Conservation (phyloP, 2,797 vertebrate genomes). For the Pipistrellus pygmaeus region DNA sequence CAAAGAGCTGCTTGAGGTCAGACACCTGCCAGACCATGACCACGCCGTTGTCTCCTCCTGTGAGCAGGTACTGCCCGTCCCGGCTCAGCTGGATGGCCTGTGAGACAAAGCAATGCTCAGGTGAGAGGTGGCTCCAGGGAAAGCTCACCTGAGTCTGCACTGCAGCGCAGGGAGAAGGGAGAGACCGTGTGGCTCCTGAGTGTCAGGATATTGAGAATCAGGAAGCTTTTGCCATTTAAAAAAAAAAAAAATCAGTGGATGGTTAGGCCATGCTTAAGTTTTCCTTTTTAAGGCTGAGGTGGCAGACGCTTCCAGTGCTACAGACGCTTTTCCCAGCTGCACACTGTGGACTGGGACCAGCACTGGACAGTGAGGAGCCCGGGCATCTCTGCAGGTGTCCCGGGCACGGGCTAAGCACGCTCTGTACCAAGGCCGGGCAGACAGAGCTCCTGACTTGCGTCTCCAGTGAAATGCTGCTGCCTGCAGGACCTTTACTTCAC, state of each 20-base stretch:
- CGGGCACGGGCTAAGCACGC: not conserved
- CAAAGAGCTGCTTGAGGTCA: slow-evolving; percentile 94
- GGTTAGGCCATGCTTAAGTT: not conserved
- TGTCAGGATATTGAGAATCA: not conserved
- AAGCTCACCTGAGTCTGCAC: accelerated
- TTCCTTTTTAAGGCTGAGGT: not conserved
- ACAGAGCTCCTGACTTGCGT: not conserved
- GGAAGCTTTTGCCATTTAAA: not conserved
- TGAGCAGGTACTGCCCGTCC: slow-evolving; percentile 97
- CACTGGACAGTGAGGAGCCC: not conserved
- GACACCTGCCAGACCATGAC: slow-evolving; percentile 95
- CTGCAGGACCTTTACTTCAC: not conserved
- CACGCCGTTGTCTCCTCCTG: slow-evolving; percentile 95
- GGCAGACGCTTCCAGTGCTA: not conserved
- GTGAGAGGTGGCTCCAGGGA: not conserved
- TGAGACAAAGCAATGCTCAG: not conserved
- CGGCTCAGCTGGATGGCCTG: slow-evolving; percentile 97
- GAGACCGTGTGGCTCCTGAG: not conserved
- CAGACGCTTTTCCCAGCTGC: no score
- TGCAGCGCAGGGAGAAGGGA: accelerated
- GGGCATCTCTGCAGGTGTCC: not conserved
- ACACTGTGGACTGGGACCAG: not conserved
- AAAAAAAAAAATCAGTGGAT: not conserved
- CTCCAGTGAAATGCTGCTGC: not conserved
- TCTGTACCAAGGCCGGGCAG: not conserved